Evolutionary conservation across 2,888 invertebrate species (phyloP).

Genomic region (Alentia gelatinosa): DNA sequence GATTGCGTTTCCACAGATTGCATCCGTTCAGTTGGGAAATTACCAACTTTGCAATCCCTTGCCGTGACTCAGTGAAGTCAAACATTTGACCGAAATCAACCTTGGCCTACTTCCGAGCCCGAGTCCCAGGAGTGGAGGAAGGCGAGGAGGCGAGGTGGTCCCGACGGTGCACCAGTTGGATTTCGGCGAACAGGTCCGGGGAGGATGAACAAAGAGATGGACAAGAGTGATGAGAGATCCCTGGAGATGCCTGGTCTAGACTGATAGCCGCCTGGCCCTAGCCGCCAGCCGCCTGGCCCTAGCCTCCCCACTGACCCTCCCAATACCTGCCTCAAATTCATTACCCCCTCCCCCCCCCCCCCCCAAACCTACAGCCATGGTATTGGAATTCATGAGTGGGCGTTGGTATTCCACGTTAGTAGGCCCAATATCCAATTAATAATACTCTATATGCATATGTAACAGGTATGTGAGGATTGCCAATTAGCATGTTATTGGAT

Average conservation of each 20-base stretch:
- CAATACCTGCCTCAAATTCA: background rate
- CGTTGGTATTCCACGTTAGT: too few relatives aligned
- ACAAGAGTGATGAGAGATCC: slow-evolving; percentile 2
- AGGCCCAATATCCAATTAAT: too few relatives aligned
- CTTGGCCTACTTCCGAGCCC: too few relatives aligned
- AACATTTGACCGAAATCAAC: too few relatives aligned
- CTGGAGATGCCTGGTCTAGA: slow-evolving; percentile 26
- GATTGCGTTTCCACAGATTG: too few relatives aligned
- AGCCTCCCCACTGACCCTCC: background rate
- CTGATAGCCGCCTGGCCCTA: background rate
- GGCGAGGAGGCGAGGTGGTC: background rate
- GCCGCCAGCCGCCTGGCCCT: background rate
- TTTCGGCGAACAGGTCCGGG: background rate
- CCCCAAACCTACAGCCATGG: background rate
- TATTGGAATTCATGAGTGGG: background rate
- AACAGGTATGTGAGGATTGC: too few relatives aligned
- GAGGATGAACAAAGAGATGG: slow-evolving; percentile 4
- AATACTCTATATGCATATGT: too few relatives aligned
- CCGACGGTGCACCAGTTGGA: background rate
- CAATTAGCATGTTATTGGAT: too few relatives aligned
- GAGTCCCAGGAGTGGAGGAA: too few relatives aligned
- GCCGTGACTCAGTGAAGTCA: too few relatives aligned
- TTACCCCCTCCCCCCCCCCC: background rate
- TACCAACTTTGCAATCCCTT: too few relatives aligned
- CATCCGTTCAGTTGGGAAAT: too few relatives aligned